Conservation (phyloP, 2,797 vertebrate species). For the Margarornis squamiger region DNA sequence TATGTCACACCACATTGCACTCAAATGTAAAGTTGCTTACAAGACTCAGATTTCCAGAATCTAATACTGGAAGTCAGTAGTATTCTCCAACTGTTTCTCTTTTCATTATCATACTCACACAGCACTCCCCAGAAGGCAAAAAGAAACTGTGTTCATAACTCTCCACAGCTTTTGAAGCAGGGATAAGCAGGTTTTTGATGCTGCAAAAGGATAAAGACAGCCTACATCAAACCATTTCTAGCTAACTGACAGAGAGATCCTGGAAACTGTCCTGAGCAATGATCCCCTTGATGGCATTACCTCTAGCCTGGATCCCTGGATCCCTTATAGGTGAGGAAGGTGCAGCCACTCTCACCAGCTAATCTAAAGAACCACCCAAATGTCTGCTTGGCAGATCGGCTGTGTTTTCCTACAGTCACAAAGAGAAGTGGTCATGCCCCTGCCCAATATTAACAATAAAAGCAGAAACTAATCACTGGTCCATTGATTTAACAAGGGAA, state of each 20-base stretch:
- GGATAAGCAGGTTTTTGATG: neutral
- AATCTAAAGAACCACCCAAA: neutral
- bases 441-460: neutral
- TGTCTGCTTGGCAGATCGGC: neutral
- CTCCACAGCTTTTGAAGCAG: neutral
- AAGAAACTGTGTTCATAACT: neutral
- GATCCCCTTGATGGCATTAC: neutral
- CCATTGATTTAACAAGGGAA: neutral
- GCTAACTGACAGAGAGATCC: neutral
- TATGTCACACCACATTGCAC: neutral
- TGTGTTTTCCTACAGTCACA: fast-evolving
- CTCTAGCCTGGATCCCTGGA: neutral
- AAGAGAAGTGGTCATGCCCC: neutral
- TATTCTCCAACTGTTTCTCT: neutral
- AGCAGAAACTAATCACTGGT: neutral
- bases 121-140: neutral
- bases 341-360: neutral
- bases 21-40: neutral
- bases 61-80: neutral
- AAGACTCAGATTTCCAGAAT: slow-evolving; percentile 14
- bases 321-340: neutral
- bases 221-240: neutral
- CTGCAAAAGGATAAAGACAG: neutral
- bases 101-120: neutral
- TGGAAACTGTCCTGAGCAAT: neutral